A percentile compares a stretch with the other conserved stretches of the same genome.
These are phyloP conservation scores for Xenentodon cancila DNA, from an alignment of 2,797 vertebrate species.

Conservation along the genomic window DNA sequence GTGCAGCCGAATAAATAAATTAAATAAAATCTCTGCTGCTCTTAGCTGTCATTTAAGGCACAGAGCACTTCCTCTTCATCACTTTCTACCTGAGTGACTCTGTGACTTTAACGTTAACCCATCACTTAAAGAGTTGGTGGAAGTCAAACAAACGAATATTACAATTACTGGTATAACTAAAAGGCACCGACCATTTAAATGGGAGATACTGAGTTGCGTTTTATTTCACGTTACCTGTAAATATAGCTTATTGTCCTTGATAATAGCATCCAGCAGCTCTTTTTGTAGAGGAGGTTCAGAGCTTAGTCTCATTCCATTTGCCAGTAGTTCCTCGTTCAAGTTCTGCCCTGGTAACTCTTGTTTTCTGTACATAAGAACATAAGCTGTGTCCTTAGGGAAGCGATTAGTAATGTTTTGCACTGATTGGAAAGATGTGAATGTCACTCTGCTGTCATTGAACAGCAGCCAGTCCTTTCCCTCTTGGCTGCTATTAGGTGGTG, in stretches of 20 bases:
- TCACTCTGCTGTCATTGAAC: conserved; percentile 98
- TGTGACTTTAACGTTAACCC: conserved; percentile 16
- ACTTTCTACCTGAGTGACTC: conserved; percentile 43
- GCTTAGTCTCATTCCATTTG: conserved; percentile 84
- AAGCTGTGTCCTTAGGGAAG: conserved; percentile 98
- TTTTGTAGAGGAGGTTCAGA: conserved; percentile 96
- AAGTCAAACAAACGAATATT: too few species aligned
- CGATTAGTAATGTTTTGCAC: conserved; percentile 96
- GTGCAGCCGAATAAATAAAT: conserved; percentile 23
- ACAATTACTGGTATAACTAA: too few species aligned
- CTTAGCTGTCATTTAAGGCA: conserved; percentile 23
- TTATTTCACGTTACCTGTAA: conserved; percentile 86
- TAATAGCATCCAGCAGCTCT: conserved; percentile 97
- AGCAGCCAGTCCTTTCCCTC: conserved; percentile 93
- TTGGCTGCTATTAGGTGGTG: conserved; percentile 61
- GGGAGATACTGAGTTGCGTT: background rate
- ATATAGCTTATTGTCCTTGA: conserved; percentile 98
- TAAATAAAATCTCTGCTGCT: background rate
- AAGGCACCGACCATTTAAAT: background rate
- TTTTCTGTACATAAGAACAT: conserved; percentile 96
- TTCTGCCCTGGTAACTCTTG: conserved; percentile 78
- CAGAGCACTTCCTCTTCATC: conserved; percentile 11
- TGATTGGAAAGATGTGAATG: conserved; percentile 96
- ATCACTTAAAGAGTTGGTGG: too few species aligned
- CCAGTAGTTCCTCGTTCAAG: conserved; percentile 55